Evolutionary conservation across 2,113 vertebrate species (phyloP), one percentile per base, ranked within the genome.

Genomic region (Aldabrachelys gigantea): DNA sequence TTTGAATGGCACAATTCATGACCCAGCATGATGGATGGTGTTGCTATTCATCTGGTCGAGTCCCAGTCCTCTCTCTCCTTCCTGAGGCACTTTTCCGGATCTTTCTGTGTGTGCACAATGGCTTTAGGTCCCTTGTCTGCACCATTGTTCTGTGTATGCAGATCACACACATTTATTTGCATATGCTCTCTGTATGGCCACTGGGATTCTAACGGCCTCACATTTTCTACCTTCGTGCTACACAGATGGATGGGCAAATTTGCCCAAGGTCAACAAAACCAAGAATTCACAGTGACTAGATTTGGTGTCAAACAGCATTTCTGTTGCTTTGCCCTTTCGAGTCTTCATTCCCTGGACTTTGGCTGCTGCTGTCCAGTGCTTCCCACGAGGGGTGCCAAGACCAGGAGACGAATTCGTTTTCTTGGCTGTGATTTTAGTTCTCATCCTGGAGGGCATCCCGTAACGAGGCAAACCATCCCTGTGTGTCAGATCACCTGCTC

Each of bases 21-120:
- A 13, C 21, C 41, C 9, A 14, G 41, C 24, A 14, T 41, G 25
- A 35, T 22, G 47, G n/a, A 11, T 9, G 75, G 41, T 4, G 44
- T 47, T 27, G 44, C 41, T 47, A 24, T 78, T 14, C 75, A 47
- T 78, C 25, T 13, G 6, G 6, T 24, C 21, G 9, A 38, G n/a
- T 72, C 41, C 41, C 35, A 72, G 19, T 7, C 41, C 38, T 47
- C 13, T 47, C 5, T 4, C 3, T 27, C 41, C 41, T 72, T 50
- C 80, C 22, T 93, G 19, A 72, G 65, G 19, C 65, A 69, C 14
- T 25, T 85, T 54, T 89, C 59, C 52, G 79, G 49, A 76, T 76
- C 65, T 62, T 44, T 38, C 8, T 54, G 41, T 62, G 52, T 4
- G 0, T 0, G 1, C 5, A 50, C 47, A 10, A 29, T 12, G 88